Conservation (phyloP, 1,140 invertebrate species). For the Geopemphigus sp. region DNA sequence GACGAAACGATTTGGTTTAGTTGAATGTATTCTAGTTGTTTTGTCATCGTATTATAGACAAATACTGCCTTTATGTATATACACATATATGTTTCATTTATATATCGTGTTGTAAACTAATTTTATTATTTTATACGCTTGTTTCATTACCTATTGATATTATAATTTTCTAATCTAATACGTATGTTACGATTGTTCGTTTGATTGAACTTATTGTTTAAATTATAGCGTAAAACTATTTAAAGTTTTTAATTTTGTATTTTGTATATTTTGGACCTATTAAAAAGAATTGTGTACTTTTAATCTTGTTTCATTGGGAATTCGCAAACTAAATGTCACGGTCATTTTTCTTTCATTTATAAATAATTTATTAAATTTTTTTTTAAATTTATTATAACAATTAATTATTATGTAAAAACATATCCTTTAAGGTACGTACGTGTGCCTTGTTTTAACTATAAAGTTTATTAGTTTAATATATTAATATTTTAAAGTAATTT, state of each 20-base stretch:
- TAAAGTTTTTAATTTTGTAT: not conserved
- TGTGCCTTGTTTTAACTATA: not conserved
- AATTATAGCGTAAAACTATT: not conserved
- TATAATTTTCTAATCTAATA: too few relatives aligned
- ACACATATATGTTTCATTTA: too few relatives aligned
- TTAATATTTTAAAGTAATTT: not conserved
- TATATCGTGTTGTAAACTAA: too few relatives aligned
- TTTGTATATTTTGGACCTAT: not conserved
- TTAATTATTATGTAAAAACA: not conserved
- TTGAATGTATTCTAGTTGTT: not conserved
- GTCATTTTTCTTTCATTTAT: slow-evolving; percentile 8
- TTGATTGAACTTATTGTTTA: not conserved
- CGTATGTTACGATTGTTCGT: not conserved
- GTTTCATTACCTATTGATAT: too few relatives aligned
- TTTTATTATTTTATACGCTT: too few relatives aligned
- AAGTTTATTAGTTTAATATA: not conserved
- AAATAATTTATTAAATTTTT: not conserved
- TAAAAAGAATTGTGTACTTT: not conserved
- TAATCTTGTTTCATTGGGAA: not conserved
- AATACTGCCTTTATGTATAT: not conserved
- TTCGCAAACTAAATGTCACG: not conserved
- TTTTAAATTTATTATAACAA: not conserved
- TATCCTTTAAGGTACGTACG: not conserved
- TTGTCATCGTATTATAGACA: not conserved
- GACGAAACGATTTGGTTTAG: not conserved